phyloP scores from a whole-genome alignment of 2,888 invertebrate genomes.

The Pristionchus arcanus region DNA sequence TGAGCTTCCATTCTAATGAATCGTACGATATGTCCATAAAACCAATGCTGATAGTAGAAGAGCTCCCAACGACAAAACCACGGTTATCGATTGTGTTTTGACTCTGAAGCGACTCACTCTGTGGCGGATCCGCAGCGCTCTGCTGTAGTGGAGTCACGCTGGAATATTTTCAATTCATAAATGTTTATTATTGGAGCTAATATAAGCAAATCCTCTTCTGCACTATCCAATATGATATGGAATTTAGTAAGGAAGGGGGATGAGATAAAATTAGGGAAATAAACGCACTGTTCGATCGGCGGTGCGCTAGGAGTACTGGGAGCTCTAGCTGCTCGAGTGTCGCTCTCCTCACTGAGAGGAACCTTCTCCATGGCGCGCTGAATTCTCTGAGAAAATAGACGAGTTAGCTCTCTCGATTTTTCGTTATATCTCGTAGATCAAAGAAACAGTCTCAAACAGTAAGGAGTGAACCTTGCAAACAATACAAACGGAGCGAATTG shows the following conservation, averaged over 20 bases:
- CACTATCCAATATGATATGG: no score
- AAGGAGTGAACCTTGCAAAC: no score
- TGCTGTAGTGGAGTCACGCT: constrained; percentile 31
- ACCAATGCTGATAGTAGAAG: no score
- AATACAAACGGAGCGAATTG: no score
- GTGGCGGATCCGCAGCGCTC: background rate
- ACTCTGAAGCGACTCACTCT: background rate
- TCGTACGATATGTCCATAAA: no score
- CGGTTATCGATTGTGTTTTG: no score
- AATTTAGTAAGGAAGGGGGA: background rate
- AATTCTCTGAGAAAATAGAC: background rate
- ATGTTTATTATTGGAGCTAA: background rate
- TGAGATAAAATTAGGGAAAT: background rate
- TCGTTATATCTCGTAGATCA: no score
- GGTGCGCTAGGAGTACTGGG: constrained; percentile 12
- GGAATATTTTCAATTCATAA: background rate
- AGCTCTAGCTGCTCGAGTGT: background rate
- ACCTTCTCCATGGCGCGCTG: constrained; percentile 16
- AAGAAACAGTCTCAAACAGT: no score
- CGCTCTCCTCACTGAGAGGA: background rate
- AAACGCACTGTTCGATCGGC: constrained; percentile 6
- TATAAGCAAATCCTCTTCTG: background rate
- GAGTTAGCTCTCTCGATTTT: no score
- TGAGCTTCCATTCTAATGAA: no score
- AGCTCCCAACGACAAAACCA: no score